phyloP scores from a whole-genome alignment of 2,113 vertebrate species.

The Phrynosoma platyrhinos region DNA sequence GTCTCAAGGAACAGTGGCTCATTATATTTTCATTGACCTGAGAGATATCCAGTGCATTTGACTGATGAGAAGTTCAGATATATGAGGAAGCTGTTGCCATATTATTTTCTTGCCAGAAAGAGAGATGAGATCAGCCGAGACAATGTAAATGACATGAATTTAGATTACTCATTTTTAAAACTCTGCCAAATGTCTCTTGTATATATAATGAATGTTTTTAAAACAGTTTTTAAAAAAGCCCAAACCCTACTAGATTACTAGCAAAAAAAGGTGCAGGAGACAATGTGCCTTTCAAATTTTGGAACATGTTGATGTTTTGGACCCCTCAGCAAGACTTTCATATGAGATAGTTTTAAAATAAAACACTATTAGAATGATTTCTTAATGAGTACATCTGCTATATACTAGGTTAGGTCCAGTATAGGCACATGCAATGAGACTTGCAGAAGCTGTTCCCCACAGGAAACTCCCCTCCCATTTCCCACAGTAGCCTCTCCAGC shows the following conservation, averaged over 20 bases:
- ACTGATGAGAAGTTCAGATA: neutral
- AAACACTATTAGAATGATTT: neutral
- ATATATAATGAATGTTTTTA: neutral
- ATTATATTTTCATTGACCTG: neutral
- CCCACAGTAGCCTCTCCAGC: neutral
- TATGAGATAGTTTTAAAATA: neutral
- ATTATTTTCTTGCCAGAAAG: neutral
- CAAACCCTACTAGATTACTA: too few species aligned
- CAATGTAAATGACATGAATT: neutral
- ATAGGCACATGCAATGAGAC: neutral
- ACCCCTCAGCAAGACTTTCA: neutral
- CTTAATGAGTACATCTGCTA: neutral
- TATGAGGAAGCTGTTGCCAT: neutral
- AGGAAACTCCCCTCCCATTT: too few species aligned
- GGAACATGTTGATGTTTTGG: neutral
- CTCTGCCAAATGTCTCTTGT: neutral
- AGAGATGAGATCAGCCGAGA: neutral
- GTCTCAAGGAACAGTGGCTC: neutral
- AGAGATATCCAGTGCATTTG: neutral
- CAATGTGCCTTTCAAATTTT: neutral
- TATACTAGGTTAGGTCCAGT: neutral
- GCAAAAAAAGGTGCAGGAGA: neutral
- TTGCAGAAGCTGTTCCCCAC: neutral
- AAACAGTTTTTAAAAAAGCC: neutral
- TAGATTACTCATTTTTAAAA: neutral